Conservation (phyloP, 2,113 vertebrate species). For the Callocephalon fimbriatum region DNA sequence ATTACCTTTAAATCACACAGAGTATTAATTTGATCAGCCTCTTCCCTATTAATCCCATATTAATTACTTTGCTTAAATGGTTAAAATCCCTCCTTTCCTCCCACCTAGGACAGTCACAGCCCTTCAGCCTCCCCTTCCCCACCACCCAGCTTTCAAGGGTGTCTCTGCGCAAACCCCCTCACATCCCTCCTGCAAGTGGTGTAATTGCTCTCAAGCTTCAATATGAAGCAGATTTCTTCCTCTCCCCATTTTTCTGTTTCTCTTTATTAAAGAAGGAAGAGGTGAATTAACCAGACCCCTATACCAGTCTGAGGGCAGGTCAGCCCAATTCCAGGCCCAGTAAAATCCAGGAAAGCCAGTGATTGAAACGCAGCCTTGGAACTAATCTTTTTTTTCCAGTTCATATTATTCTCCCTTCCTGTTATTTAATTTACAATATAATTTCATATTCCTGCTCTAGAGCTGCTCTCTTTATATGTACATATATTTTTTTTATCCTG, state of each 20-base stretch:
- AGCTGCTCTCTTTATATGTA: slow-evolving; percentile 62
- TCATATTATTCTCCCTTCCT: slow-evolving; percentile 37
- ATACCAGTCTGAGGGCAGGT: background rate
- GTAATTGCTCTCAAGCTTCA: background rate
- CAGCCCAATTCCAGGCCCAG: background rate
- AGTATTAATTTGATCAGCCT: slow-evolving; percentile 16
- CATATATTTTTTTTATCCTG: slow-evolving; percentile 54
- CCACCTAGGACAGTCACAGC: background rate
- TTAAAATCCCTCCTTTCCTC: background rate
- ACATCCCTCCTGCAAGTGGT: background rate
- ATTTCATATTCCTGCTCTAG: slow-evolving; percentile 67
- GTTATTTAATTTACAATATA: slow-evolving; percentile 66
- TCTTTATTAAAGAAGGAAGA: background rate
- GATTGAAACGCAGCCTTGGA: slow-evolving; percentile 35
- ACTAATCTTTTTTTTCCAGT: slow-evolving; percentile 59
- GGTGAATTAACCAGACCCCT: background rate
- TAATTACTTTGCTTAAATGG: background rate
- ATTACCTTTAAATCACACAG: background rate
- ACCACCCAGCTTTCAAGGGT: background rate
- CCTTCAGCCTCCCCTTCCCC: background rate
- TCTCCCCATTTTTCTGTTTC: background rate
- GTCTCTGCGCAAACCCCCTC: background rate
- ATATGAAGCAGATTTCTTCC: background rate
- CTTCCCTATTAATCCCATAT: background rate
- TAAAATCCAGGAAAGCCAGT: slow-evolving; percentile 25